These are phyloP conservation scores for Austrolebias charrua DNA, from an alignment of 2,797 vertebrate genomes.

Conservation along the genomic window DNA sequence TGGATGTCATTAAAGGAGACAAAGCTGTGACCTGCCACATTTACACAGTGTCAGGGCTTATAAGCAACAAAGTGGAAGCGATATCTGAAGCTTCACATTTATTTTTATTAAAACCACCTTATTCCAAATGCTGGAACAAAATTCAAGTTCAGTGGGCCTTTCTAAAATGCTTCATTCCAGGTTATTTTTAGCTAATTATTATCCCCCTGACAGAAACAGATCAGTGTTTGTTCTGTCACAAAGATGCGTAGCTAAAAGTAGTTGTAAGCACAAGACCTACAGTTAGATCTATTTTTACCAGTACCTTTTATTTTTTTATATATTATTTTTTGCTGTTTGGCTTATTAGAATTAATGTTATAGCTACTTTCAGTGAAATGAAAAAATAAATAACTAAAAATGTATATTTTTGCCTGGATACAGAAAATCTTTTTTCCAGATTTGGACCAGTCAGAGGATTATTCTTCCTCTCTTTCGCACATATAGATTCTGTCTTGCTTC, in stretches of 20 bases:
- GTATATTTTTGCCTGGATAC: background rate
- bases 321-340: constrained; percentile 39
- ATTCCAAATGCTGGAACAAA: constrained; percentile 16
- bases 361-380: constrained; percentile 14
- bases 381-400: background rate
- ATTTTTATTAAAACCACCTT: background rate
- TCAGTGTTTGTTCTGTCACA: constrained; percentile 44
- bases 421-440: constrained; percentile 13
- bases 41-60: background rate
- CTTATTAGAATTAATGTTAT: constrained; percentile 24
- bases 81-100: constrained; percentile 11
- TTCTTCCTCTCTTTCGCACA: no score
- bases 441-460: constrained; percentile 6
- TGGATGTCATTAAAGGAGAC: no score
- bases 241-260: constrained; percentile 46
- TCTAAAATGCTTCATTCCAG: constrained; percentile 38
- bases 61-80: background rate
- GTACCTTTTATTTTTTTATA: constrained; percentile 27
- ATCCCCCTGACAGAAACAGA: constrained; percentile 34
- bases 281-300: constrained; percentile 70
- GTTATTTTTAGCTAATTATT: constrained; percentile 62
- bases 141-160: constrained; percentile 40
- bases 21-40: background rate
- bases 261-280: constrained; percentile 28
- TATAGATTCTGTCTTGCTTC: no score